Base-by-base conservation (phyloP, 2,888 invertebrate species). In the Dexiosoma caninum region DNA sequence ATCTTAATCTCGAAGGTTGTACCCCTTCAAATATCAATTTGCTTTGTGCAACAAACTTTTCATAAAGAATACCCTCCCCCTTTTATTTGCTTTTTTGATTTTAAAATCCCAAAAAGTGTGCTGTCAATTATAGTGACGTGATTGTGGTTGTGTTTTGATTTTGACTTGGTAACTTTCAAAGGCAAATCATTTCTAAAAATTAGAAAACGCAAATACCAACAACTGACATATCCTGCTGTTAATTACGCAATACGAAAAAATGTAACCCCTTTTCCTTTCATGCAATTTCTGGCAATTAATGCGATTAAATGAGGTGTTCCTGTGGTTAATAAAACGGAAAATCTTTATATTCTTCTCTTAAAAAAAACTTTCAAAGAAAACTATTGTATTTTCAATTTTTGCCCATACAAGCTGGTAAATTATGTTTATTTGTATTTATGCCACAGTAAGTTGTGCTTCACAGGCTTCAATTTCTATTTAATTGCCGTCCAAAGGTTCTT, bases 91-190 rank as follows among this genome's bases (percentile, higher is more conserved):
- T 60, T 71, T 60, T 14, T 51, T 71, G 14, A 12, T 60, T 14
- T 51, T 71, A 14, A 12, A 46, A 46, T 16, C n/a, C n/a, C 46
- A 16, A 62, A 71, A 79, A 70, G 79, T 64, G 75, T 70, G 70
- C 51, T 70, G 70, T 66, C 64, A 79, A 79, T 75, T 75, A 78
- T 46, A 53, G 9, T 55, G 9, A 21, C 2, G 27, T 51, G 27
- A 6, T 27, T 27, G 27, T 27, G 3, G 27, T 21, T 35, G 3
- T 9, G 19, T 35, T 44, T 67, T 21, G 16, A 6, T 66, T n/a
- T 51, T 76, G 46, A 69, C 53, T 76, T 10, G 9, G 9, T 44
- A 59, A 53, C n/a, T 67, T 75, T 75, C 59, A 37, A 67, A 30
- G 42, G 42, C 12, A 75, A 75, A 75, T 59, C 51, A 2, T 62